Evolutionary conservation across 2,888 invertebrate species (phyloP), one percentile per base, ranked within the genome.

Genomic region (Ectemnius cavifrons): DNA sequence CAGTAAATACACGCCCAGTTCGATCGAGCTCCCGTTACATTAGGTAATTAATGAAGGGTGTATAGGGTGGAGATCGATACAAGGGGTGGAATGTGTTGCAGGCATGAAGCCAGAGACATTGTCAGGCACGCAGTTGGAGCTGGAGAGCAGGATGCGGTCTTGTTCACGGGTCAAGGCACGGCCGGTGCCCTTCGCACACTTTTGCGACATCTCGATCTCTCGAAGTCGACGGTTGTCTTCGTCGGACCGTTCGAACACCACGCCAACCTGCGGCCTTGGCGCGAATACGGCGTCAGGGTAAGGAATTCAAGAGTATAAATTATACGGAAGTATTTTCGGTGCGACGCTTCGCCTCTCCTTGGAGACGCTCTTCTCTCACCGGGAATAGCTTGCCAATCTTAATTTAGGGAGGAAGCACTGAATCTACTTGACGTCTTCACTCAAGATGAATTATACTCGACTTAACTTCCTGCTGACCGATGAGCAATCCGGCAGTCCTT

Each of bases 201-300:
- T 80, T 94, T 96, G 64, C 93, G 95, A 81, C 94, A 94, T 20
- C 91, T 97, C 81, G 92, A 94, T 81, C 93, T 96, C 58, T 91
- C 92, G 67, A 92, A 92, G 64, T 93, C 94, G 27, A 93, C 94
- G 67, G 92, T 94, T 18, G 94, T 97, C 28, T 96, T 97, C 89
- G 95, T 96, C 58, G 96, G 97, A n/a, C 94, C 95, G 5, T 94
- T 93, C 88, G 95, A 96, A 88, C 95, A 96, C 87, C 94, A 95
- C 88, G 94, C 94, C 69, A 95, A 94, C 90, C 92, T 97, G 58
- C 93, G 95, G 67, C 95, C 97, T 27, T 98, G 97, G 97, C 93
- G 94, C 82, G 96, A 97, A 88, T 92, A 93, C 67, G 95, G 94
- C 37, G 94, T 95, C 79, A 94, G 95, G 94, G 96, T 97, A 91